These are phyloP conservation scores for Rhopilema esculentum DNA, from an alignment of 30 jellyfish, hydroid and myxozoan species.

Conservation along the genomic window DNA sequence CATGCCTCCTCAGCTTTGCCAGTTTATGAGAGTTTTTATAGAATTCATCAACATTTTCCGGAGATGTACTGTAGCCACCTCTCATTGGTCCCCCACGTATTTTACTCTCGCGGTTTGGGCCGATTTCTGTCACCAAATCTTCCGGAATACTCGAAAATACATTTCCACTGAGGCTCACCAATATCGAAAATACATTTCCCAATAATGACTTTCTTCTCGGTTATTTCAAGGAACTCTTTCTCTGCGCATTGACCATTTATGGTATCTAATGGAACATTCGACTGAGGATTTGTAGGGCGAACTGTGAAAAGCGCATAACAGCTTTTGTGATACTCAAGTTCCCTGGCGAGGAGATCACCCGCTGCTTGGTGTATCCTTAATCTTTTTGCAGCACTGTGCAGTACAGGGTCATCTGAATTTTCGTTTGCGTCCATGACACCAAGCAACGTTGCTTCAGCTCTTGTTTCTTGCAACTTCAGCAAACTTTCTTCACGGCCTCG, in stretches of 20 bases:
- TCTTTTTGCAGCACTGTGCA: no score
- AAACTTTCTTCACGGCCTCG: conserved; percentile 53
- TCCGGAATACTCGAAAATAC: conserved; percentile 59
- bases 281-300: conserved; percentile 43
- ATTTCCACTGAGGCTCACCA: conserved; percentile 51
- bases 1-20: conserved; percentile 56
- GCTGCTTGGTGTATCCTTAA: conserved; percentile 47
- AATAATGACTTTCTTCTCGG: conserved; percentile 55
- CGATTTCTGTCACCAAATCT: conserved; percentile 61
- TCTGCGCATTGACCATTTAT: conserved; percentile 67
- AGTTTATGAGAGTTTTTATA: conserved; percentile 59
- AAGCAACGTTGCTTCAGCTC: conserved; percentile 57
- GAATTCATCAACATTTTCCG: conserved; percentile 58
- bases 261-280: conserved; percentile 48
- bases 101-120: conserved; percentile 55
- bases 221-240: conserved; percentile 44
- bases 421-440: conserved; percentile 54
- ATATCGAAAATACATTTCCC: no score
- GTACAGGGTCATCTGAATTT: conserved; percentile 60
- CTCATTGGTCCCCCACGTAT: conserved; percentile 68
- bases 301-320: conserved; percentile 51
- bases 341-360: conserved; percentile 54
- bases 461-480: conserved; percentile 51
- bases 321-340: conserved; percentile 55
- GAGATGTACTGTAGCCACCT: conserved; percentile 66